Base-by-base conservation (phyloP, 2,113 vertebrate species). In the Onychorhynchus coronatus region DNA sequence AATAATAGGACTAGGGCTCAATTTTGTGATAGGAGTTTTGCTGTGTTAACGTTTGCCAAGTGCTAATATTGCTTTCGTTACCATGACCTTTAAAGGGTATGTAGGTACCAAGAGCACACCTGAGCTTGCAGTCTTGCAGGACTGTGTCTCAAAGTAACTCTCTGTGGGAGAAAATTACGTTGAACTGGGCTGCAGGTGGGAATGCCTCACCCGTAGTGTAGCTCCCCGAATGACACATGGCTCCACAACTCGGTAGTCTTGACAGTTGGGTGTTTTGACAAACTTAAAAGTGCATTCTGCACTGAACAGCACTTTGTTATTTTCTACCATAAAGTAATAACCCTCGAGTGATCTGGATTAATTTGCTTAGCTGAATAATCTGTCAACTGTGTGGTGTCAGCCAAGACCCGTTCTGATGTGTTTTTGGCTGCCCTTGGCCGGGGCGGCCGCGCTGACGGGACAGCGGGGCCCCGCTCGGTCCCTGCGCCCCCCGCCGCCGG, bases 81-180 rank as follows among this genome's bases (percentile, higher is more conserved):
- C 17, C 17, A 1, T 13, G 33, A 24, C 28, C 35, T 41, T 41
- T 37, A 27, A 15, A 42, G 39, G 17, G 9, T 4, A 10, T 2
- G 0, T 0, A 24, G 35, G 18, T 15, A 22, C 5, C 0, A 12
- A 53, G 47, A 28, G 11, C 39, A 9, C n/a, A 55, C 13, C 5
- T 7, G 11, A 22, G 10, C 6, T 18, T 19, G 11, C 2, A 17
- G 19, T 8, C 56, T 15, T 5, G 8, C 14, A 35, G 25, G 24
- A 5, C 37, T 7, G 13, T 27, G 5, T 21, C 33, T 52, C 19
- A 31, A 39, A 30, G 12, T 2, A 13, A 24, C 11, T 35, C 28
- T 25, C 17, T 2, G 15, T 28, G 14, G 22, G 46, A 44, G 28
- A 3, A 62, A 17, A 24, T 2, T 9, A 10, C 3, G 2, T 1